Evolutionary conservation across 2,113 vertebrate genomes (phyloP).

Genomic region (Dipodomys spectabilis): DNA sequence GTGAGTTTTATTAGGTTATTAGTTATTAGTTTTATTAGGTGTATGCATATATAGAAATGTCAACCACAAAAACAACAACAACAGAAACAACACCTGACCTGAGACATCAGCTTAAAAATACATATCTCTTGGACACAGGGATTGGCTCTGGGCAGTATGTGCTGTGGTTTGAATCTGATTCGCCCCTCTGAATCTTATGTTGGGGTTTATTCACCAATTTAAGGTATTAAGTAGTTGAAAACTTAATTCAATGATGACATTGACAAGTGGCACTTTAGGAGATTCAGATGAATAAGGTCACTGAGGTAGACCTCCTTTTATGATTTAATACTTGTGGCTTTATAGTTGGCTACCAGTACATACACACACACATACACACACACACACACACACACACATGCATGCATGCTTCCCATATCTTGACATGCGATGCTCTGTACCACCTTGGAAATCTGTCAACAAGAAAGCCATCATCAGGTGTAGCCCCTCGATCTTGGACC

Average conservation of each 20-base stretch:
- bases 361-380: not conserved
- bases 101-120: not conserved
- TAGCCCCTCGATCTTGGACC: not conserved
- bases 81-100: not conserved
- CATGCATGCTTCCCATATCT: not conserved
- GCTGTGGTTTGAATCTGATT: not conserved
- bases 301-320: not conserved
- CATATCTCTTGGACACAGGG: not conserved
- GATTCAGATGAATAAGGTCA: not conserved
- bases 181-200: not conserved
- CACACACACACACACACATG: not conserved
- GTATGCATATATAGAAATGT: too few relatives aligned
- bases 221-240: not conserved
- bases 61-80: too few relatives aligned
- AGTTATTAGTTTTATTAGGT: too few relatives aligned
- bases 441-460: not conserved
- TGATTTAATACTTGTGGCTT: not conserved
- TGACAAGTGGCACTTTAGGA: not conserved
- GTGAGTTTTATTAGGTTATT: too few relatives aligned
- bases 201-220: not conserved
- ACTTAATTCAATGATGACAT: not conserved
- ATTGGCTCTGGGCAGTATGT: not conserved
- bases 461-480: not conserved
- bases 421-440: not conserved
- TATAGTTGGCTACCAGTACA: not conserved